Evolutionary conservation across 1,140 invertebrate species (phyloP), one percentile per base, ranked within the genome.

Genomic region (Schlechtendalia chinensis): DNA sequence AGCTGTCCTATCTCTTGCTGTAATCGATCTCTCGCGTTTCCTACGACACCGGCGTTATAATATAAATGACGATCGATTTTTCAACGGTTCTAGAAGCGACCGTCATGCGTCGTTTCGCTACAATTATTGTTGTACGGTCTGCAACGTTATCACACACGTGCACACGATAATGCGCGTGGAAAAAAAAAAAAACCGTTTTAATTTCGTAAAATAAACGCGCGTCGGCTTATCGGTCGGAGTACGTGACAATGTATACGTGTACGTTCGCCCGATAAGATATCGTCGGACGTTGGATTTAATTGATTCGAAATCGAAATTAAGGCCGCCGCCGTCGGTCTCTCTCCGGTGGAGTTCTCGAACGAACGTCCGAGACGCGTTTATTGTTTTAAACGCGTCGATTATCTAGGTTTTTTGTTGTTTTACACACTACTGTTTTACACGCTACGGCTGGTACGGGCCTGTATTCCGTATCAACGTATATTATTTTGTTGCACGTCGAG

Each of bases 161-260:
- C n/a, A n/a, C n/a, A n/a, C n/a, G 67, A 50, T 16, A 47, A 47
- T 47, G 45, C 14, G 0, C 14, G 10, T 22, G 24, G n/a, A n/a
- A n/a, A n/a, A n/a, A n/a, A n/a, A n/a, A n/a, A 69, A n/a, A 47
- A 69, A 69, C 5, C 24, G n/a, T 12, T 69, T 27, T 50, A 69
- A 50, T 27, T 69, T 50, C 47, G 47, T 69, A 50, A 6, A 50
- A 50, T 69, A 27, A 50, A 11, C 45, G 5, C 14, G 12, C 17
- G 59, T 24, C 12, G 8, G 10, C 22, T 69, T 27, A 69, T 69
- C 67, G 24, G 10, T 24, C n/a, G 6, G 67, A 50, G 22, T 50
- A 69, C 67, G 67, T 69, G 67, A 69, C 67, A 69, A 39, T 69
- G 24, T 69, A 50, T 69, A n/a, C n/a, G n/a, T n/a, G n/a, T n/a